Evolutionary conservation across 2,888 invertebrate genomes (phyloP).

Genomic region (Aporophyla lueneburgensis): DNA sequence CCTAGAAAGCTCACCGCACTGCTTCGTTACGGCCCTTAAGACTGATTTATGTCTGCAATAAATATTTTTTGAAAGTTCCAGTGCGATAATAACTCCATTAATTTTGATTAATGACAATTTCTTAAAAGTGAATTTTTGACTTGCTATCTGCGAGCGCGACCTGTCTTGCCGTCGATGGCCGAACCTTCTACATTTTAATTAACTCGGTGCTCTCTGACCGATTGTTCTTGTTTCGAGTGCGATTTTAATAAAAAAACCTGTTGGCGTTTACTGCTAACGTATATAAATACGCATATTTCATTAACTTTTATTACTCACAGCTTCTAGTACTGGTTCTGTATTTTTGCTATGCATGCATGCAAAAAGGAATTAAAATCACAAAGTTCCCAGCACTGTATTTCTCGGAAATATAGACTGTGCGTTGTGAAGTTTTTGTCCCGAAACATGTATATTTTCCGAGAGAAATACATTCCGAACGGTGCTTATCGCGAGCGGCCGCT

Average conservation of each 20-base stretch:
- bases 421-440: constrained; percentile 76
- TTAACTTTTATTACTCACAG: constrained; percentile 45
- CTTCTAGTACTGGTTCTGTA: constrained; percentile 23
- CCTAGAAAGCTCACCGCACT: constrained; percentile 87
- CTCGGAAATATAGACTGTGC: constrained; percentile 67
- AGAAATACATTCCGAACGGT: constrained; percentile 81
- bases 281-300: constrained; percentile 49
- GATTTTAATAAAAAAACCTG: constrained; percentile 69
- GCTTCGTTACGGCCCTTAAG: constrained; percentile 89
- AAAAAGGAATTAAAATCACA: constrained; percentile 31
- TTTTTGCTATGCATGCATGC: constrained; percentile 12
- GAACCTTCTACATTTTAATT: constrained; percentile 85
- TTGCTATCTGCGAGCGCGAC: constrained; percentile 71
- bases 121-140: constrained; percentile 88
- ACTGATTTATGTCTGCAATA: constrained; percentile 89
- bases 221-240: constrained; percentile 84
- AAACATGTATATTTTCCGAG: constrained; percentile 78
- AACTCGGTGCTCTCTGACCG: constrained; percentile 80
- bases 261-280: constrained; percentile 55
- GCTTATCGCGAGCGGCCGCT: constrained; percentile 84
- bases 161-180: constrained; percentile 79
- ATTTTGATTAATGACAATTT: constrained; percentile 91
- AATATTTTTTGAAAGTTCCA: constrained; percentile 90
- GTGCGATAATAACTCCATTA: constrained; percentile 91
- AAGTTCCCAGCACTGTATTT: constrained; percentile 50